Evolutionary conservation across 53 echinoderm and acorn worm species (phyloP), one percentile per base, ranked within the genome.

Genomic region (Echinometra lucunter): DNA sequence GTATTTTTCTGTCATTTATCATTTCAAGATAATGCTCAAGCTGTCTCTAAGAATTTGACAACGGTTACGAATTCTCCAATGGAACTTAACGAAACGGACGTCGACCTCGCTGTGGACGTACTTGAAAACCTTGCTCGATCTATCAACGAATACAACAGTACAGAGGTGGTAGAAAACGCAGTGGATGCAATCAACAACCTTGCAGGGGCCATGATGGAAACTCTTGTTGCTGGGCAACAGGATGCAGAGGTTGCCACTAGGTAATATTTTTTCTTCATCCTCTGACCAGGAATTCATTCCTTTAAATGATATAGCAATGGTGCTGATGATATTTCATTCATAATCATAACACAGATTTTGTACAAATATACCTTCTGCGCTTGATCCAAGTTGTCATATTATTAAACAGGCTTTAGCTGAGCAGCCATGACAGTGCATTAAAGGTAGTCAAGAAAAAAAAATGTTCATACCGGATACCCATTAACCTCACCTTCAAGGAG

Each of bases 71-170:
- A 89, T n/a, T 83, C 83, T 27, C 93, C 97, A 16, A 89, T 70
- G 42, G 88, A 82, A 6, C 91, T 97, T 15, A 88, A 42, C 45
- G 94, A 91, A 34, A 67, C 82, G 12, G 97, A 97, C 57, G 97
- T 97, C 66, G 60, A 93, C 21, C 72, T 96, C 60, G 95, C 94
- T 0, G 96, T 97, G 0, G 90, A 88, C 57, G 95, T 95, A 6
- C 85, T 97, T 23, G 97, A 97, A 72, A 96, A 97, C 66, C 66
- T 97, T 19, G 94, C 88, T 19, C 55, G 82, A 6, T 82, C 91
- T 58, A 45, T 94, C 63, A 67, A 40, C 58, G 91, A 25, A 27
- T 95, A 95, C 92, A 38, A 75, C 21, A 74, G 72, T 53, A 74
- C 91, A 13, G 96, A 85, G 37, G 95, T 96, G 9, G 91, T 95